phyloP scores from a whole-genome alignment of 2,888 invertebrate species.

The Acleris holmiana region DNA sequence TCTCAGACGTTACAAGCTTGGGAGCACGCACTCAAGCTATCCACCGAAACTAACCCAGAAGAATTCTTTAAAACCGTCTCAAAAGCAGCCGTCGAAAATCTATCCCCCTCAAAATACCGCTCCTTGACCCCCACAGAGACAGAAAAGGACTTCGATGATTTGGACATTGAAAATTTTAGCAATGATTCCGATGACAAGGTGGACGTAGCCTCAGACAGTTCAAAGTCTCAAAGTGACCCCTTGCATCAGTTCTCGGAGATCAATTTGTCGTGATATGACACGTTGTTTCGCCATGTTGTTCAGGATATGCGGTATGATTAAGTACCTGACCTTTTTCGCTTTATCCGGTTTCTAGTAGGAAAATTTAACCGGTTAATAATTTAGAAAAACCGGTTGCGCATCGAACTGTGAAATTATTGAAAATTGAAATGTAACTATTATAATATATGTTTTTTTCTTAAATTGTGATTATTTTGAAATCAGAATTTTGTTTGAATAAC shows the following conservation, averaged over 20 bases:
- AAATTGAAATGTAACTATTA: no score
- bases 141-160: slow-evolving; percentile 60
- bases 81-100: slow-evolving; percentile 67
- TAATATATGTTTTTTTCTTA: no score
- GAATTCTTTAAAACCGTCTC: slow-evolving; percentile 76
- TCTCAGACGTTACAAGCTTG: slow-evolving; percentile 61
- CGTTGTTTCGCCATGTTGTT: slow-evolving; percentile 55
- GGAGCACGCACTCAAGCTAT: slow-evolving; percentile 66
- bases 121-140: slow-evolving; percentile 58
- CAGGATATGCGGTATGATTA: slow-evolving; percentile 35
- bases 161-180: slow-evolving; percentile 48
- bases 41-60: slow-evolving; percentile 56
- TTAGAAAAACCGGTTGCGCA: no score
- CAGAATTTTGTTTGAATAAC: no score
- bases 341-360: no score
- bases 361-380: no score
- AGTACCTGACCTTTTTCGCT: no score
- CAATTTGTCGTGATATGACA: slow-evolving; percentile 67
- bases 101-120: slow-evolving; percentile 63
- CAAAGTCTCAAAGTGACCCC: slow-evolving; percentile 46
- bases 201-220: slow-evolving; percentile 9
- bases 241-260: slow-evolving; percentile 65
- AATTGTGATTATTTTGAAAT: no score
- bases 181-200: slow-evolving; percentile 49
- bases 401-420: no score